These are phyloP conservation scores for Balearica regulorum DNA, from an alignment of 2,797 vertebrate species.

Conservation along the genomic window DNA sequence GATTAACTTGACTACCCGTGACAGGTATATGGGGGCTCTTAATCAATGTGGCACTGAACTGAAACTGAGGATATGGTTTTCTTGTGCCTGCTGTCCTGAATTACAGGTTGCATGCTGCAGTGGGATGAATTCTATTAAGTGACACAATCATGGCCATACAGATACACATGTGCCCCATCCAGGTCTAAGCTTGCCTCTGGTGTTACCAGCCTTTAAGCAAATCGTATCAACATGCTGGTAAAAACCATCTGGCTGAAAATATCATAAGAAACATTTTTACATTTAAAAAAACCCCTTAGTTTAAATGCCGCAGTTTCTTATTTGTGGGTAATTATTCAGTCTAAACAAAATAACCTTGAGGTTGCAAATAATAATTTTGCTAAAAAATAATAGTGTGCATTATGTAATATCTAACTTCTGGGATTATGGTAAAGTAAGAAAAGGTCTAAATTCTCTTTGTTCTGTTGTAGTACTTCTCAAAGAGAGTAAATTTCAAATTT, in stretches of 20 bases:
- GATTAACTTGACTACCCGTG: background rate
- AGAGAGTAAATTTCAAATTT: background rate
- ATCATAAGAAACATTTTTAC: background rate
- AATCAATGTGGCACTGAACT: background rate
- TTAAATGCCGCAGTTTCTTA: background rate
- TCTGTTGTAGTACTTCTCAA: background rate
- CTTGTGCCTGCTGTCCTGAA: background rate
- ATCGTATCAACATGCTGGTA: background rate
- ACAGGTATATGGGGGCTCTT: background rate
- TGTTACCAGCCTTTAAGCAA: background rate
- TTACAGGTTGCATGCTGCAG: background rate
- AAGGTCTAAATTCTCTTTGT: background rate
- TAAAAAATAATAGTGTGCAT: background rate
- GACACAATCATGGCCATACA: background rate
- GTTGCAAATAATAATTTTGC: slow-evolving; percentile 16
- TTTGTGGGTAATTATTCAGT: background rate
- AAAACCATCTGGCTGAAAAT: background rate
- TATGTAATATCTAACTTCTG: background rate
- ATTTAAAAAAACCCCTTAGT: background rate
- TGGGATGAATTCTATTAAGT: background rate
- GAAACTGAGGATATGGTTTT: background rate
- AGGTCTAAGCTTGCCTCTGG: background rate
- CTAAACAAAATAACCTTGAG: slow-evolving; percentile 17
- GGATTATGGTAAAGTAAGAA: background rate
- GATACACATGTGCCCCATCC: background rate